These are phyloP conservation scores for Loris lydekkerianus DNA, from an alignment of 2,797 vertebrate genomes.

Conservation along the genomic window DNA sequence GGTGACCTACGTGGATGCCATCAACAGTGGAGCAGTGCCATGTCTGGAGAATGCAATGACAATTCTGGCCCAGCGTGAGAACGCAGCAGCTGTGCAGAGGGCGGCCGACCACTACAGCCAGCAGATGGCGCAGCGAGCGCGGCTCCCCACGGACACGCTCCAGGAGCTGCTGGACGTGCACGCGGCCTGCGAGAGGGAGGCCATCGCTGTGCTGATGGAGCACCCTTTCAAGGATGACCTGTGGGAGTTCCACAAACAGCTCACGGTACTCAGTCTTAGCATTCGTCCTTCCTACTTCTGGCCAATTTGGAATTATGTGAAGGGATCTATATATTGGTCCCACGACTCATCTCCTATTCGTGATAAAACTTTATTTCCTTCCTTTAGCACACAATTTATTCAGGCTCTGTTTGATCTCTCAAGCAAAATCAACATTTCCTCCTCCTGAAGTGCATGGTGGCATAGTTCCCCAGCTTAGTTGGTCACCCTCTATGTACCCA, in stretches of 20 bases:
- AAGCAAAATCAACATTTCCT: neutral
- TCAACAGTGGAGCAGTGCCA: conserved; percentile 60
- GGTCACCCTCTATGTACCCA: neutral
- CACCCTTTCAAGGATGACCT: conserved; percentile 75
- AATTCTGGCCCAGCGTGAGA: conserved; percentile 21
- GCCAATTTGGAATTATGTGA: neutral
- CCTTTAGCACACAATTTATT: neutral
- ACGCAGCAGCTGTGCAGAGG: too few relatives aligned
- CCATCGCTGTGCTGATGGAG: conserved; percentile 72
- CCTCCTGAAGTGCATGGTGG: neutral
- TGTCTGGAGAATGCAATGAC: conserved; percentile 67
- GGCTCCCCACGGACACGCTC: conserved; percentile 65
- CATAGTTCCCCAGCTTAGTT: neutral
- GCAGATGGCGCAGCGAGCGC: conserved; percentile 75
- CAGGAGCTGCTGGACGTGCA: conserved; percentile 66
- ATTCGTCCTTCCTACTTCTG: neutral
- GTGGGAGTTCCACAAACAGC: conserved; percentile 28
- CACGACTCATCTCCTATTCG: neutral
- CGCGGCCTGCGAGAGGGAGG: neutral
- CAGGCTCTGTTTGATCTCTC: neutral
- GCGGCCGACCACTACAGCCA: neutral
- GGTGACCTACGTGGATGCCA: conserved; percentile 42
- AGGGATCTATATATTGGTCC: neutral
- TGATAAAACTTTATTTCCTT: neutral
- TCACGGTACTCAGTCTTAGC: conserved; percentile 42